Evolutionary conservation across 2,888 invertebrate species (phyloP), one percentile per base, ranked within the genome.

Genomic region (Nudaria mundana): DNA sequence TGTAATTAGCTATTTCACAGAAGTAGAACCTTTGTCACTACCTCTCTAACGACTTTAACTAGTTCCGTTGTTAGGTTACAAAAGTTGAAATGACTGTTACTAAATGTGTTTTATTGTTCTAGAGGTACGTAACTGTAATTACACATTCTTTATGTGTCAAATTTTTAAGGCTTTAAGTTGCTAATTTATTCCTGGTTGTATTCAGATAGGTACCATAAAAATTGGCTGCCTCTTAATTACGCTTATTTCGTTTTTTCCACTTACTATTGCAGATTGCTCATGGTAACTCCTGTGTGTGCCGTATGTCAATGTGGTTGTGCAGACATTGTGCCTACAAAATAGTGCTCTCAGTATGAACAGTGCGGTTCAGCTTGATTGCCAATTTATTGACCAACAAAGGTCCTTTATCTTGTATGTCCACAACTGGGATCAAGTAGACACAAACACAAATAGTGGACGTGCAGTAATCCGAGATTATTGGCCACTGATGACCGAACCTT

Each of bases 371-470:
- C 25, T 36, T 59, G 66, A 70, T 69, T 66, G 63, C 46, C 65
- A 66, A 67, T 69, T 65, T 64, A 69, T 61, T 52, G 63, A 65
- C 52, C 50, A 30, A 40, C 50, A 26, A 15, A 15, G 31, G 44
- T 47, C 52, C 59, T 63, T 65, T 67, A 66, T 68, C 68, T 61
- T 49, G 33, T 38, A 52, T 54, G 56, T 52, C 39, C 48, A 48
- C 56, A 56, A 46, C 43, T 43, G 44, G 46, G 53, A 58, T 63
- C 63, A 63, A 54, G 50, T 46, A 48, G 67, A 59, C 65, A 60
- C 48, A 55, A 61, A 71, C 69, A 72, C 64, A 71, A 71, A 70
- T 72, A 62, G 65, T 44, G 52, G 53, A 52, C 57, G 58, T 60
- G 59, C 43, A 34, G 58, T 70, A 71, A 71, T 67, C 70, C 62